Base-by-base conservation (phyloP, 2,888 invertebrate genomes). In the Caenorhabditis angaria region DNA sequence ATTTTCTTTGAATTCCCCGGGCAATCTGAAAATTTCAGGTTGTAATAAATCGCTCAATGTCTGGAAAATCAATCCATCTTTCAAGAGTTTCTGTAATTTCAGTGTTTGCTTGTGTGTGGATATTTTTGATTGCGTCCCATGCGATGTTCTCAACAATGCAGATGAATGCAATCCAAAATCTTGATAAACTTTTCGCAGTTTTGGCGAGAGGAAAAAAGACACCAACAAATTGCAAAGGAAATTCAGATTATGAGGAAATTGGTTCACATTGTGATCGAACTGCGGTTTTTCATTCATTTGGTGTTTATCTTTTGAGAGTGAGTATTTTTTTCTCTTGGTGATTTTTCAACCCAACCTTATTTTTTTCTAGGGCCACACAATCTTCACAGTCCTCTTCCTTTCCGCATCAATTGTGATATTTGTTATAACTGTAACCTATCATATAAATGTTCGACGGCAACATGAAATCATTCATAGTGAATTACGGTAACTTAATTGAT, bases 1-100 rank as follows among this genome's bases (percentile, higher is more conserved):
- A 25, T 10, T 59, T 18, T 41, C 8, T 1, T 32, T n/a, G 5
- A 32, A 5, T 35, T 5, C 8, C n/a, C 8, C 3, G 24, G 2
- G 41, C 18, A 18, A 41, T 32, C n/a, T 8, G 5, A 8, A 6
- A 10, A 22, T 24, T 54, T 25, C 41, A 82, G 82, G 78, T 82
- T 2, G 83, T 85, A 2, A 85, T 86, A 61, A 83, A 82, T 58
- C 76, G 85, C 0, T 86, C 86, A 25, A 86, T 86, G 86, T 78
- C 83, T 20, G 86, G 86, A 20, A 81, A 83, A 60, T 83, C 84
- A 3, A 85, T 86, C 18, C 83, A 81, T 27, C 66, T 86, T 4
- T 85, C 86, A 1, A 65, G 78, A 53, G 60, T 78, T 22, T 83
- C 75, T 1, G 85, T 85, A 8, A 70, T 85, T 35, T 72, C 77